Percentiles rank a stretch among this genome's conserved stretches.
These are phyloP conservation scores for Drosophila paranaensis DNA, from an alignment of 2,888 invertebrate genomes.

Conservation along the genomic window DNA sequence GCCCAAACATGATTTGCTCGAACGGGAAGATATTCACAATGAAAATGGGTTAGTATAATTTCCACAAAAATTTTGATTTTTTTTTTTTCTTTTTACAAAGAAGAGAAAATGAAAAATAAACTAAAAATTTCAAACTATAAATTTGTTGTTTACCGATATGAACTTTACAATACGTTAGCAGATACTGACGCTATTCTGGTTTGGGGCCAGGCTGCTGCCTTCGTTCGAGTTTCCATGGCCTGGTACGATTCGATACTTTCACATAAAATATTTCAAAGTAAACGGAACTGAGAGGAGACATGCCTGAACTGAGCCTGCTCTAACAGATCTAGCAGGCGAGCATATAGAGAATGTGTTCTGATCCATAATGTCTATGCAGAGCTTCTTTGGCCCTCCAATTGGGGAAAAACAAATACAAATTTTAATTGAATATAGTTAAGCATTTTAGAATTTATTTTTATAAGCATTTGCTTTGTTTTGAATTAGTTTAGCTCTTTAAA, in stretches of 20 bases:
- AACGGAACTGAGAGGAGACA: no score
- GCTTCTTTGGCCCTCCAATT: no score
- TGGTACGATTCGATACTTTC: slow-evolving; percentile 4
- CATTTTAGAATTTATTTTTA: slow-evolving; percentile 26
- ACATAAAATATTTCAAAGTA: no score
- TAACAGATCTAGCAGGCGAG: no score
- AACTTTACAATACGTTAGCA: slow-evolving; percentile 50
- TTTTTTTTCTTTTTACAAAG: slow-evolving; percentile 10
- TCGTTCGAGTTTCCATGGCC: slow-evolving; percentile 12
- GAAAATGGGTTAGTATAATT: slow-evolving; percentile 1
- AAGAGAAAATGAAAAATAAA: slow-evolving; percentile 5
- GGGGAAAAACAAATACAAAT: background rate
- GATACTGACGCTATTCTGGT: slow-evolving; percentile 32
- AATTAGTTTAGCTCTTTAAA: slow-evolving; percentile 45
- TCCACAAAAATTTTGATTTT: slow-evolving; percentile 10
- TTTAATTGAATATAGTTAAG: slow-evolving; percentile 6
- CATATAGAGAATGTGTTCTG: no score
- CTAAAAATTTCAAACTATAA: slow-evolving; percentile 50
- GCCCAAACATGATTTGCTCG: slow-evolving; percentile 60
- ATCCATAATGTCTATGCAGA: no score
- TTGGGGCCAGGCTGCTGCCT: no score
- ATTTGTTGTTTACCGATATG: slow-evolving; percentile 44
- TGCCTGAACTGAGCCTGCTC: no score
- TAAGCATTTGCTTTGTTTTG: slow-evolving; percentile 32
- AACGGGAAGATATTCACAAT: no score